Evolutionary conservation across 2,888 invertebrate species (phyloP).

Genomic region (Napeogenes inachia): DNA sequence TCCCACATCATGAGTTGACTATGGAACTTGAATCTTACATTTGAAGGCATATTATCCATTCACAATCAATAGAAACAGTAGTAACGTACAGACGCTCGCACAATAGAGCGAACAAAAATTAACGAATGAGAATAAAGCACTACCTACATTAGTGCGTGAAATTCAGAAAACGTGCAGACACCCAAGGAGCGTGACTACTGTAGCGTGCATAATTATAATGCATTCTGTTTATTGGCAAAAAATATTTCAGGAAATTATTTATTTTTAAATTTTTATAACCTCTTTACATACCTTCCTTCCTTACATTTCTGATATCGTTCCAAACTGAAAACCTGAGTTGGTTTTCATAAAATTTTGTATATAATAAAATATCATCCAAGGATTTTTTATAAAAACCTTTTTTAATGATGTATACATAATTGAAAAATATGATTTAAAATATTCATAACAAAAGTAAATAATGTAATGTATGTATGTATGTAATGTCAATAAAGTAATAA

Average conservation of each 20-base stretch:
- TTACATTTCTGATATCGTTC: too few relatives aligned
- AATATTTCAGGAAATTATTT: constrained; percentile 1
- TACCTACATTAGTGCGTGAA: constrained; percentile 54
- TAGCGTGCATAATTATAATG: constrained; percentile 49
- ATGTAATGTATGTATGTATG: too few relatives aligned
- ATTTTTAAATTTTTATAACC: too few relatives aligned
- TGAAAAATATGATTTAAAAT: too few relatives aligned
- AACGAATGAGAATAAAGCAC: constrained; percentile 44
- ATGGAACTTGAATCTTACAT: constrained; percentile 23
- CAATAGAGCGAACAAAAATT: constrained; percentile 45
- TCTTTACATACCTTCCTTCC: too few relatives aligned
- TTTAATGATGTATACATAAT: too few relatives aligned
- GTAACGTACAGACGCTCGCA: constrained; percentile 40
- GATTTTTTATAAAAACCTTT: too few relatives aligned
- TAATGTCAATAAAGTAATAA: too few relatives aligned
- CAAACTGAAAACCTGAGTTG: too few relatives aligned
- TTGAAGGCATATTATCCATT: constrained; percentile 42
- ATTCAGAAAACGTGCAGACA: constrained; percentile 54
- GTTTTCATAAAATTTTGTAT: too few relatives aligned
- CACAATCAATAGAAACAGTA: constrained; percentile 39
- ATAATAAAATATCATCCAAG: too few relatives aligned
- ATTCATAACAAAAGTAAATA: too few relatives aligned
- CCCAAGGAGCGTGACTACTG: constrained; percentile 54
- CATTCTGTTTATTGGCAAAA: constrained; percentile 32
- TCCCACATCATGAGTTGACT: constrained; percentile 32